Percentiles rank a stretch among this genome's conserved stretches.
These are phyloP conservation scores for Coecobrya sp. DNA, from an alignment of 2,888 invertebrate species.

Conservation along the genomic window DNA sequence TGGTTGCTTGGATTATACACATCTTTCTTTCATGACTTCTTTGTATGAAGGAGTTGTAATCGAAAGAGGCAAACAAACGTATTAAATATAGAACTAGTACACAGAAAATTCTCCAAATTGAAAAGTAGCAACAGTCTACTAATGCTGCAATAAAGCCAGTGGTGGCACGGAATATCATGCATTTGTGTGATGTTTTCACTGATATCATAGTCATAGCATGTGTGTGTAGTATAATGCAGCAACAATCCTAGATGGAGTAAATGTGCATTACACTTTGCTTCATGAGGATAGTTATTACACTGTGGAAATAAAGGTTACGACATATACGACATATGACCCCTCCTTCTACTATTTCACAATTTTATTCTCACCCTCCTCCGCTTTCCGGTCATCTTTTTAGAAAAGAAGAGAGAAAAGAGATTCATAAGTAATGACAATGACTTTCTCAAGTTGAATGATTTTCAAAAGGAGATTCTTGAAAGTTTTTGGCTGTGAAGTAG, in stretches of 20 bases:
- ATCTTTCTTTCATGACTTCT: not conserved
- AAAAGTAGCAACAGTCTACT: too few species aligned
- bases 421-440: constrained; percentile 79
- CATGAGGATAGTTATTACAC: constrained; percentile 72
- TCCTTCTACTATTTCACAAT: constrained; percentile 77
- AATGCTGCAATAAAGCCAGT: too few species aligned
- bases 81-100: not conserved
- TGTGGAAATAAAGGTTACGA: constrained; percentile 75
- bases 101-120: not conserved
- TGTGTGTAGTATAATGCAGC: too few species aligned
- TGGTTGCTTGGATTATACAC: not conserved
- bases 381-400: constrained; percentile 78
- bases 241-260: constrained; percentile 25
- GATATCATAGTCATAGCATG: too few species aligned
- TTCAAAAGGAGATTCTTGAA: constrained; percentile 71
- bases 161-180: too few species aligned
- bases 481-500: constrained; percentile 46
- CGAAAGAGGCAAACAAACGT: not conserved
- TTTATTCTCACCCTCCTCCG: constrained; percentile 79
- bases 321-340: constrained; percentile 78
- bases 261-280: constrained; percentile 53
- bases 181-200: too few species aligned
- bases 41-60: not conserved
- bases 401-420: constrained; percentile 61
- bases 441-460: constrained; percentile 78